Evolutionary conservation across 1,140 invertebrate species (phyloP), one percentile per base, ranked within the genome.

Genomic region (Drosophila elegans): DNA sequence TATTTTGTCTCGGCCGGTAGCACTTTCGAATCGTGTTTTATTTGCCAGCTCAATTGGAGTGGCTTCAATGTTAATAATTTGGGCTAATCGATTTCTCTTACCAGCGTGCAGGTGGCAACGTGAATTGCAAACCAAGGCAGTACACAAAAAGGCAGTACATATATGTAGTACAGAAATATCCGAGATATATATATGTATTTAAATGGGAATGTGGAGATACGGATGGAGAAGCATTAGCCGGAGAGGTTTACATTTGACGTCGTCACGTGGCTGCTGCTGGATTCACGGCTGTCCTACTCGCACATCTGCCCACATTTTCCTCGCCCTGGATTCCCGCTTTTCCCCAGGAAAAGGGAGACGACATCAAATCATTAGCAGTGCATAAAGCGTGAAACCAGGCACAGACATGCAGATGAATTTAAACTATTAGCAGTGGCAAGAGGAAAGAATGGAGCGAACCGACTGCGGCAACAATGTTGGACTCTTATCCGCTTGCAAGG

Each of bases 331-430:
- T 48, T 60, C 44, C 64, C 29, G 44, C 32, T 27, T 32, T 61
- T 25, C 45, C 56, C n/a, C 61, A 29, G 45, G 64, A 38, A 27
- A 36, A 59, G 52, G 56, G 48, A 78, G 69, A 85, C 63, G 57
- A 81, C 81, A 85, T 85, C 74, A 86, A 85, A 81, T 85, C 82
- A 85, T 85, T 85, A 85, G 82, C 81, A 85, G 81, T 74, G 81
- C 81, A 86, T 81, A 86, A 78, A 85, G 82, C 82, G 78, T 85
- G 78, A 86, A 85, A 85, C 82, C 74, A 81, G 82, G 73, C 78
- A 77, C 55, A 78, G 57, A 74, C 63, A 78, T 86, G 60, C 63
- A 78, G 74, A 85, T 85, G 81, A 81, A 85, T 85, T 85, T 85
- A 81, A 85, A 86, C 82, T 85, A 85, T 86, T 85, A 85, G 74